Percentiles rank a stretch among this genome's conserved stretches.
Conservation (phyloP, 2,888 invertebrate genomes). For the Stenodera caucasica region DNA sequence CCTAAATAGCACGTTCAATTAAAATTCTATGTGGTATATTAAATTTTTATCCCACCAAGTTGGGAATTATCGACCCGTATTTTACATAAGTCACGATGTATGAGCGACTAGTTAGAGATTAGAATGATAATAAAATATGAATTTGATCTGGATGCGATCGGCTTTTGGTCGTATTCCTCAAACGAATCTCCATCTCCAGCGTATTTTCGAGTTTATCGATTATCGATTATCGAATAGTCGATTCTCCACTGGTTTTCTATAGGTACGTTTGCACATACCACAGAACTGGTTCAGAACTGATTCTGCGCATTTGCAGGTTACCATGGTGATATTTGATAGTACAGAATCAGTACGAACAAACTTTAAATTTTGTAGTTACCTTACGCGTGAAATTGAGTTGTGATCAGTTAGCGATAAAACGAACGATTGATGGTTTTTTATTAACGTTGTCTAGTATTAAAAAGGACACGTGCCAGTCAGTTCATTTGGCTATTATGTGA, state of each 20-base stretch:
- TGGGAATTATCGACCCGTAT: neutral
- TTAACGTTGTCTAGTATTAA: neutral
- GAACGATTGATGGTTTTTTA: neutral
- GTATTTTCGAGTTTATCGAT: no score
- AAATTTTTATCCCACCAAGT: neutral
- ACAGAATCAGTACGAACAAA: no score
- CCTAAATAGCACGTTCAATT: neutral
- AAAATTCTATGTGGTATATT: neutral
- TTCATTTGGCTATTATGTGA: neutral
- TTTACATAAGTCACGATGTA: neutral
- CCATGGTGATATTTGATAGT: no score
- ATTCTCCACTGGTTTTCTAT: no score
- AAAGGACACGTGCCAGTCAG: neutral
- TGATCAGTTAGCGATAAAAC: neutral
- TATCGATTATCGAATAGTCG: no score
- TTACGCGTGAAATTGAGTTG: neutral
- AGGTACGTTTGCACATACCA: no score
- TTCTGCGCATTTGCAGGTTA: no score
- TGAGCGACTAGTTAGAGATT: neutral
- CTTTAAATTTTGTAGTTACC: neutral
- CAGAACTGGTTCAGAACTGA: no score
- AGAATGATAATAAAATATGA: neutral
- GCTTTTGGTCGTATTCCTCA: neutral
- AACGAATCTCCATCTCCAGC: neutral
- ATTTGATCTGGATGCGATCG: neutral